Percentiles rank a stretch among this genome's conserved stretches.
phyloP scores from a whole-genome alignment of 1,140 invertebrate genomes.

The Megathymus violae region DNA sequence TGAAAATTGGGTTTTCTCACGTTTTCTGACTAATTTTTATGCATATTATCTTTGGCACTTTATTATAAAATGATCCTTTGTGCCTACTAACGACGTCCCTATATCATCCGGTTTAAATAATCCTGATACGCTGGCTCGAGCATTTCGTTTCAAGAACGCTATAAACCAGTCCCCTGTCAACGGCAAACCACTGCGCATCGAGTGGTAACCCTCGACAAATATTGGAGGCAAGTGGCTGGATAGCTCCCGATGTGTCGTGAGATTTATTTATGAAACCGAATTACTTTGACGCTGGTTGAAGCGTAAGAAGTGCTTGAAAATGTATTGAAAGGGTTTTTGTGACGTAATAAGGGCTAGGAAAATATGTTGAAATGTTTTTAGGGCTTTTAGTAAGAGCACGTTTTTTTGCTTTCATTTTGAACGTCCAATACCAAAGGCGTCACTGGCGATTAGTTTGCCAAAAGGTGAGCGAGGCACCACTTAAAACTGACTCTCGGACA shows the following conservation, averaged over 20 bases:
- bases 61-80: not conserved
- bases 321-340: slow-evolving; percentile 11
- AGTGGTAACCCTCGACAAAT: slow-evolving; percentile 51
- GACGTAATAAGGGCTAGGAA: no score
- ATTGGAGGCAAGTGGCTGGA: slow-evolving; percentile 36
- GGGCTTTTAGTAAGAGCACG: no score
- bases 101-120: slow-evolving; percentile 46
- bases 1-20: no score
- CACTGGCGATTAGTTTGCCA: no score
- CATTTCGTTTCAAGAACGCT: slow-evolving; percentile 55
- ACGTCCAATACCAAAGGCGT: no score
- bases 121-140: slow-evolving; percentile 62
- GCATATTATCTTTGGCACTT: no score
- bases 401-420: no score
- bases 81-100: slow-evolving; percentile 2
- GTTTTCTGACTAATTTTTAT: no score
- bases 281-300: slow-evolving; percentile 27
- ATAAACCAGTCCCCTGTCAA: slow-evolving; percentile 74
- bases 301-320: slow-evolving; percentile 18
- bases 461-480: no score
- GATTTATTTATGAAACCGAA: slow-evolving; percentile 38
- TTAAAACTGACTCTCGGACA: no score
- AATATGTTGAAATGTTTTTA: no score
- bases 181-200: slow-evolving; percentile 56
- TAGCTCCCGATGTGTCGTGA: slow-evolving; percentile 7